These are phyloP conservation scores for Philereme transversata DNA, from an alignment of 2,888 invertebrate species.

Conservation along the genomic window DNA sequence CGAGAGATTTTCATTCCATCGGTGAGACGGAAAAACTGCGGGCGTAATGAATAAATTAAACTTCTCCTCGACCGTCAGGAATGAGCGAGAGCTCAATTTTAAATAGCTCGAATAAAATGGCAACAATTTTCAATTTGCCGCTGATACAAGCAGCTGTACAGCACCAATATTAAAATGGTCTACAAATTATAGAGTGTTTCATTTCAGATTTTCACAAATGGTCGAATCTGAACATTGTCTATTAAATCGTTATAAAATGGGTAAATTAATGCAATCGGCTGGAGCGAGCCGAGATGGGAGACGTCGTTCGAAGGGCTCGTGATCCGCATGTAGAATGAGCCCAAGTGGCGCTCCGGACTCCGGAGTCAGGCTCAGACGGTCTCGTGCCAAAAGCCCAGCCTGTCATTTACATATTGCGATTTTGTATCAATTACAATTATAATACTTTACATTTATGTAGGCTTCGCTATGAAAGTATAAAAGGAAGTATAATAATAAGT, in stretches of 20 bases:
- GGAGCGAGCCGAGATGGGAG: constrained; percentile 76
- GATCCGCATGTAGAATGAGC: constrained; percentile 76
- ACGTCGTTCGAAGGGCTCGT: constrained; percentile 78
- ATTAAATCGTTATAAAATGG: constrained; percentile 82
- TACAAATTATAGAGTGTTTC: constrained; percentile 38
- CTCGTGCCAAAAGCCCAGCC: constrained; percentile 55
- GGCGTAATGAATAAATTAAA: constrained; percentile 67
- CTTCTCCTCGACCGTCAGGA: constrained; percentile 49
- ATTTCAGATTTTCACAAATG: constrained; percentile 57
- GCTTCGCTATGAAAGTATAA: constrained; percentile 46
- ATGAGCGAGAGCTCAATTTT: constrained; percentile 54
- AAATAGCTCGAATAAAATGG: constrained; percentile 49
- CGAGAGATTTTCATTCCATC: constrained; percentile 50
- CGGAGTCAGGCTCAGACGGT: constrained; percentile 40
- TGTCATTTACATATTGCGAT: constrained; percentile 78
- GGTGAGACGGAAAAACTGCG: constrained; percentile 53
- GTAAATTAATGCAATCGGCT: constrained; percentile 81
- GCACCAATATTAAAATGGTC: constrained; percentile 40
- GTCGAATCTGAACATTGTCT: constrained; percentile 72
- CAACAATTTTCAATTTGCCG: constrained; percentile 53
- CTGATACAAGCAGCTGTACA: constrained; percentile 42
- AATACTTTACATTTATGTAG: constrained; percentile 57
- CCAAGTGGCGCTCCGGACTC: constrained; percentile 56
- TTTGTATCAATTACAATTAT: constrained; percentile 74
- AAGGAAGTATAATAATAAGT: constrained; percentile 34